Conservation (phyloP, 2,113 vertebrate genomes). For the Sinocyclocheilus anshuiensis region DNA sequence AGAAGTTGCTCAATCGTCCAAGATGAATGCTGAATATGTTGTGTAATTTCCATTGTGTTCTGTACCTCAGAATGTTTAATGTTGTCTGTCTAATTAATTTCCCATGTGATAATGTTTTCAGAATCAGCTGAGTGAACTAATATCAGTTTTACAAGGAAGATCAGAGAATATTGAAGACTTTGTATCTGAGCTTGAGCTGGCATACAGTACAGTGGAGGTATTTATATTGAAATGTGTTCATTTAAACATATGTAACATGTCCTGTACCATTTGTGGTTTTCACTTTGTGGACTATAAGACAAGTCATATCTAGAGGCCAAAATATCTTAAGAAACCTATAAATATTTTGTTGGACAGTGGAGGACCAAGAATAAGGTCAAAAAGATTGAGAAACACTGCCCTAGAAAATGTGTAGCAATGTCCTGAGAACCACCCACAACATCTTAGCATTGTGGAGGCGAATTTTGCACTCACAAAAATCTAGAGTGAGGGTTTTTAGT, state of each 20-base stretch:
- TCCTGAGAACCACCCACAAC: no score
- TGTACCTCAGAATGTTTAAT: background rate
- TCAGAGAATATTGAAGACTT: constrained; percentile 89
- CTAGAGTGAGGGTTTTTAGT: background rate
- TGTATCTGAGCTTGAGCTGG: constrained; percentile 88
- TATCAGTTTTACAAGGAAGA: constrained; percentile 85
- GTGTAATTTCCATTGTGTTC: background rate
- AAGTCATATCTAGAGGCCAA: background rate
- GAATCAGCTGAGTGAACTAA: constrained; percentile 82
- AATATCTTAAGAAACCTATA: no score
- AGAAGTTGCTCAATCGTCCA: background rate
- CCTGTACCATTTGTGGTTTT: background rate
- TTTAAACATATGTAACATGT: background rate
- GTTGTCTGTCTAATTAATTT: background rate
- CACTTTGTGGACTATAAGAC: background rate
- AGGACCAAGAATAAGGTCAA: background rate
- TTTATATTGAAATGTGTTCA: background rate
- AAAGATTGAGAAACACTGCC: background rate
- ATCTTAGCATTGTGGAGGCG: background rate
- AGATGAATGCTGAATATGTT: background rate
- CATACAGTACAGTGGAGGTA: constrained; percentile 95
- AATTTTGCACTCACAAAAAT: background rate
- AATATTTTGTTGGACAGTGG: no score
- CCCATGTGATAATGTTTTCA: constrained; percentile 61
- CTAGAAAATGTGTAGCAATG: background rate